Conservation (phyloP, 2,888 invertebrate species). For the Xestia ashworthii region DNA sequence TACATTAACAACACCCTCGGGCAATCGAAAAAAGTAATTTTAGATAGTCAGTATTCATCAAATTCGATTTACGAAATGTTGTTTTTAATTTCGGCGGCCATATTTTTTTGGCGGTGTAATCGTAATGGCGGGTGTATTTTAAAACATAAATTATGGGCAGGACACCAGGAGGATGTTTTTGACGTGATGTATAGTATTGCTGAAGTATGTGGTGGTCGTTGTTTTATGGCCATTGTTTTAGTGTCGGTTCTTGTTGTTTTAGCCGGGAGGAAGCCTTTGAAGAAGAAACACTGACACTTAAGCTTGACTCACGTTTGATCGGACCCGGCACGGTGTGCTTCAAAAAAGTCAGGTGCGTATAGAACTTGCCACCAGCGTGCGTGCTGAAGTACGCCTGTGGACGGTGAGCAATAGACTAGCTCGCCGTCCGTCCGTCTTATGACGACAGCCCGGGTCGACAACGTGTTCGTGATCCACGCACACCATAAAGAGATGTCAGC, state of each 20-base stretch:
- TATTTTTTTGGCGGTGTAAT: constrained; percentile 31
- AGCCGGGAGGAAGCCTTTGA: neutral
- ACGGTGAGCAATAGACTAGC: no score
- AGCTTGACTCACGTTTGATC: no score
- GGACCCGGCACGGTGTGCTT: no score
- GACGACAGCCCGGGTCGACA: no score
- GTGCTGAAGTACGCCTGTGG: no score
- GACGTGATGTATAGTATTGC: constrained; percentile 16
- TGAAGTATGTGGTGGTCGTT: neutral
- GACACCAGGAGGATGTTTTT: neutral
- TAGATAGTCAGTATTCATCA: constrained; percentile 28
- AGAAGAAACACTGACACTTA: neutral
- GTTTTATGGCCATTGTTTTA: constrained; percentile 6
- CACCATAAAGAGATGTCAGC: no score
- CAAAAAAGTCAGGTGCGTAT: no score
- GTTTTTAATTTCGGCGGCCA: constrained; percentile 43
- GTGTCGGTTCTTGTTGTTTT: neutral
- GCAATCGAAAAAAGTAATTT: constrained; percentile 51
- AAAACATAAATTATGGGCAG: constrained; percentile 2
- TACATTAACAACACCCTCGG: constrained; percentile 22
- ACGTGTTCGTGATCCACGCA: no score
- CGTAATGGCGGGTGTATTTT: constrained; percentile 8
- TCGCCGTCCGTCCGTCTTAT: no score
- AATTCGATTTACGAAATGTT: constrained; percentile 58
- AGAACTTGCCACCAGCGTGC: no score